Conservation (phyloP, 2,113 vertebrate species). For the Leptocoma aspasia region DNA sequence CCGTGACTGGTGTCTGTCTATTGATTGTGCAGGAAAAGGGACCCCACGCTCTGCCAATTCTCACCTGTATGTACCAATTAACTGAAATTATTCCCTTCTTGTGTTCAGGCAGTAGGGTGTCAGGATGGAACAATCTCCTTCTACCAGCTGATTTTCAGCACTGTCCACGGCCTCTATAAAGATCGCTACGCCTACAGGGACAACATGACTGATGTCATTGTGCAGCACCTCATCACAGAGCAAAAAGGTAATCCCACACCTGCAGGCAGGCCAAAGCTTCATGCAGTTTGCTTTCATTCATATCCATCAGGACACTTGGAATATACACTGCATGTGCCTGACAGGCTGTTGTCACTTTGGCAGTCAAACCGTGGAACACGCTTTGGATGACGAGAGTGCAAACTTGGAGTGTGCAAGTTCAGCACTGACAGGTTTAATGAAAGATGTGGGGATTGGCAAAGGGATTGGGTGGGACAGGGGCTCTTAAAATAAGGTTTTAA, state of each 20-base stretch:
- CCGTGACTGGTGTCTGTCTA: neutral
- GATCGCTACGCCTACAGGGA: slow-evolving; percentile 95
- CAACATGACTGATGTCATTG: slow-evolving; percentile 96
- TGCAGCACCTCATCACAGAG: slow-evolving; percentile 95
- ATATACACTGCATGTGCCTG: rapidly evolving
- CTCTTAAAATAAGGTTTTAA: slow-evolving; percentile 17
- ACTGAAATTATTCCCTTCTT: neutral
- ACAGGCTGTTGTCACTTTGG: neutral
- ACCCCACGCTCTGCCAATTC: neutral
- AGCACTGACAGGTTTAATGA: neutral
- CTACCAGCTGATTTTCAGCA: slow-evolving; percentile 96
- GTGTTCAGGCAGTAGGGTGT: slow-evolving; percentile 87
- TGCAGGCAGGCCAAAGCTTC: neutral
- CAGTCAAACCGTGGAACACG: neutral
- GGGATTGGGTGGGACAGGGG: neutral
- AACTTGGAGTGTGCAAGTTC: neutral
- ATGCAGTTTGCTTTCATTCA: neutral
- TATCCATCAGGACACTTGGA: neutral
- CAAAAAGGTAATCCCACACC: slow-evolving; percentile 79
- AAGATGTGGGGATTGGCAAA: neutral
- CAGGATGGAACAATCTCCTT: slow-evolving; percentile 95
- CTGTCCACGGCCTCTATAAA: slow-evolving; percentile 95
- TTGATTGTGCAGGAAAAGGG: neutral
- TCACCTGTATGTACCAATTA: neutral
- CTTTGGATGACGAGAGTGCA: neutral